Conservation (phyloP, 2,113 vertebrate species). For the Syngnathus floridae region DNA sequence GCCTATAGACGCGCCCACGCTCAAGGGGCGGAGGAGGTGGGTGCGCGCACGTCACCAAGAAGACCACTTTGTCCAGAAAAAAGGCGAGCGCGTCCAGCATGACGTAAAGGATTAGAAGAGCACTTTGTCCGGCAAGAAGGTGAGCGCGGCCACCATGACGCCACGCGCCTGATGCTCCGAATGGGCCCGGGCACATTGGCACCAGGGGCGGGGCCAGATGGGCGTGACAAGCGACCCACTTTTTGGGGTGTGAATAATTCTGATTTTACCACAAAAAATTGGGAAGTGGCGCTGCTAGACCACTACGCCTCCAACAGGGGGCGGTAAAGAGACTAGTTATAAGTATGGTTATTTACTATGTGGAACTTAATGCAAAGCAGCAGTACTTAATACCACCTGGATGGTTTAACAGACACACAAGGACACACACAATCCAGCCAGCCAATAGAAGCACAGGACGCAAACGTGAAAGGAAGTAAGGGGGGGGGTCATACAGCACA, state of each 20-base stretch:
- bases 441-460: background rate
- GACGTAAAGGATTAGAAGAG: conserved; percentile 24
- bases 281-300: background rate
- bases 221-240: background rate
- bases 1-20: conserved; percentile 51
- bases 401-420: background rate
- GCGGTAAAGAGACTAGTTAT: background rate
- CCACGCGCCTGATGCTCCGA: background rate
- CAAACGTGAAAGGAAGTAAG: background rate
- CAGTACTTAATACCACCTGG: background rate
- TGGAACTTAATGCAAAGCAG: background rate
- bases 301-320: background rate
- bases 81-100: conserved; percentile 15
- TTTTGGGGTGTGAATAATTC: background rate
- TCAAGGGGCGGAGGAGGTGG: background rate
- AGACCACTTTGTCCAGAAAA: conserved; percentile 2
- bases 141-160: conserved; percentile 74
- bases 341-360: background rate
- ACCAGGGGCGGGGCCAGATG: background rate
- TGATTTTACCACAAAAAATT: background rate
- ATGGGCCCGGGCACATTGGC: background rate
- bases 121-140: conserved; percentile 75
- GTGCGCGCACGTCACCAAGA: conserved; percentile 1
- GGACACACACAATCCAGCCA: background rate
- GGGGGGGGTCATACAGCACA: background rate